phyloP scores from a whole-genome alignment of 64 coral and sea anemone species.

The Montipora capricornis region DNA sequence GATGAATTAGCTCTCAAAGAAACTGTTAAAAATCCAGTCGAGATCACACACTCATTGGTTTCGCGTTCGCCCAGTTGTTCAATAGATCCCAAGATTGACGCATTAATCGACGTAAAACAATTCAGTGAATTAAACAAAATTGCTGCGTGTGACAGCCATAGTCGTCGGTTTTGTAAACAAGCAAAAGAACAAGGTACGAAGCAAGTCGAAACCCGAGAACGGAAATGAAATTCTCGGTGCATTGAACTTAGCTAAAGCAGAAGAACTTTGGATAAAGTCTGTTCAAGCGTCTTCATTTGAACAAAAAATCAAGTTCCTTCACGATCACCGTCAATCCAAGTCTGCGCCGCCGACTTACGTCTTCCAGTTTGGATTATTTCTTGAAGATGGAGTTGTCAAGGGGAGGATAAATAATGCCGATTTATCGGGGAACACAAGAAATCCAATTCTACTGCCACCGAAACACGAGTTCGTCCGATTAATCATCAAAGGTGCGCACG shows the following conservation, averaged over 20 bases:
- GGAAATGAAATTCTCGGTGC: not conserved
- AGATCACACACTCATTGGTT: not conserved
- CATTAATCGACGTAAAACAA: constrained; percentile 16
- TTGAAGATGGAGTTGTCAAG: not conserved
- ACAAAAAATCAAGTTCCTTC: constrained; percentile 21
- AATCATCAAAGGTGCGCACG: constrained; percentile 26
- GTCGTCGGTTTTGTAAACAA: constrained; percentile 43
- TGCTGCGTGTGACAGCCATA: constrained; percentile 40
- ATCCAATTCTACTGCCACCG: constrained; percentile 56
- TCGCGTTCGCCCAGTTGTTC: not conserved
- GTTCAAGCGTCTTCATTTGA: constrained; percentile 16
- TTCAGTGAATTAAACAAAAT: constrained; percentile 12
- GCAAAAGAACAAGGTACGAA: not conserved
- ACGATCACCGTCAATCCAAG: not conserved
- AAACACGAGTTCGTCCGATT: not conserved
- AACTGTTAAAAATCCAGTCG: not conserved
- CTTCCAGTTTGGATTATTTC: constrained; percentile 31
- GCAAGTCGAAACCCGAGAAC: not conserved
- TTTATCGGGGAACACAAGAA: not conserved
- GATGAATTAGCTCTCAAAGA: not conserved
- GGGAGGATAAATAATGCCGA: constrained; percentile 28
- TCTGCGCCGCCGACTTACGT: not conserved
- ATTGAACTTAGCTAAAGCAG: not conserved
- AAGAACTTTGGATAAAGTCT: constrained; percentile 38
- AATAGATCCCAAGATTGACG: not conserved